Base-by-base conservation (phyloP, 2,888 invertebrate genomes). In the Minunthozetes semirufus region DNA sequence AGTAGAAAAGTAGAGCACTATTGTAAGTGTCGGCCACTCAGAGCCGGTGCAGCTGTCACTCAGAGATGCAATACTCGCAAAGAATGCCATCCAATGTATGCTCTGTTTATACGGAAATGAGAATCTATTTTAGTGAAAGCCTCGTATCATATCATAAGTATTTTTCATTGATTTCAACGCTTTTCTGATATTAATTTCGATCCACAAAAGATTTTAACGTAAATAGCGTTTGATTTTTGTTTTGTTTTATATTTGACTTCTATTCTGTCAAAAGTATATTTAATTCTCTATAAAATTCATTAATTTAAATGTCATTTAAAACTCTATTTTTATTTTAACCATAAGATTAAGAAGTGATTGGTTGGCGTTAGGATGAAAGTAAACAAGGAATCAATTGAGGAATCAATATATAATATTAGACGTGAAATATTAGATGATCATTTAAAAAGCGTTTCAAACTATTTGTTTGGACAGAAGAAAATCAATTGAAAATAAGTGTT, bases 21-120 rank as follows among this genome's bases (percentile, higher is more conserved):
- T 42, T 42, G 22, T 38, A 1, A 1, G 38, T 11, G 22, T 25
- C 15, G 38, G 13, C 70, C 70, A 70, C 48, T 70, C 38, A 70
- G 70, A 70, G 70, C 48, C 27, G 46, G 17, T 70, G 27, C 70
- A 70, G 70, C 70, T 70, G 70, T 70, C 46, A 25, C 48, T 70
- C 27, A 70, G 70, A 22, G 70, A 46, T 70, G 25, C 25, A 48
- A 48, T 46, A 48, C 48, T 46, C 17, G 1, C 25, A 25, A 25
- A 13, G 42, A 25, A 70, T 70, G 70, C 25, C 15, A 27, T 61
- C 22, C 61, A 66, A 66, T 66, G n/a, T 48, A 42, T 48, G 11
- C 27, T 46, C 25, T 70, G 70, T 70, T 70, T 70, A 70, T 70
- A 70, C 46, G 70, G 70, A 70, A 70, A 70, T 70, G 70, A 70